A percentile compares a stretch with the other conserved stretches of the same genome.
These are phyloP conservation scores for Hyaena hyaena DNA, from an alignment of 2,113 vertebrate genomes.

Conservation along the genomic window DNA sequence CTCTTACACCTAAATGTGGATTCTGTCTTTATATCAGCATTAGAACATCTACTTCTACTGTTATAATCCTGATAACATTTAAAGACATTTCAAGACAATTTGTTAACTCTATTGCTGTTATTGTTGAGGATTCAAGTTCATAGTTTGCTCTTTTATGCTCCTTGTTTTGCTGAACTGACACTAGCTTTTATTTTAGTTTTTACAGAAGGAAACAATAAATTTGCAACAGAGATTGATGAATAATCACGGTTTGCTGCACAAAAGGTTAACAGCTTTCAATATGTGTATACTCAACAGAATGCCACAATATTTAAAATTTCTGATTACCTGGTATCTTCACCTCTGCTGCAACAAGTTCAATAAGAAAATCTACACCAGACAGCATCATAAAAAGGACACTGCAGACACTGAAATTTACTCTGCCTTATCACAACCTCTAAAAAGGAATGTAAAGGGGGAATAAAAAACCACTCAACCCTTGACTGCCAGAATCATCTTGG, in stretches of 20 bases:
- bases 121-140: background rate
- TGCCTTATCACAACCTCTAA: background rate
- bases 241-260: accelerated
- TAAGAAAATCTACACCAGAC: background rate
- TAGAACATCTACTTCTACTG: background rate
- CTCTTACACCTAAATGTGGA: background rate
- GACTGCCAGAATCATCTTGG: background rate
- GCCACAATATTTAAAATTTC: background rate
- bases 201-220: background rate
- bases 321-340: background rate
- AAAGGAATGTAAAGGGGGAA: background rate
- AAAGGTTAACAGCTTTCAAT: background rate
- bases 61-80: background rate
- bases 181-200: background rate
- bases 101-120: background rate
- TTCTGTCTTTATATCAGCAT: background rate
- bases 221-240: background rate
- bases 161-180: background rate
- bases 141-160: background rate
- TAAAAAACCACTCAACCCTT: background rate
- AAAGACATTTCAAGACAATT: background rate
- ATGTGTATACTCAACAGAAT: background rate
- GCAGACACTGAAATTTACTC: background rate
- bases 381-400: background rate
- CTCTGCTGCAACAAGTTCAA: background rate